Evolutionary conservation across 2,113 vertebrate species (phyloP), one percentile per base, ranked within the genome.

Genomic region (Ceratotherium simum): DNA sequence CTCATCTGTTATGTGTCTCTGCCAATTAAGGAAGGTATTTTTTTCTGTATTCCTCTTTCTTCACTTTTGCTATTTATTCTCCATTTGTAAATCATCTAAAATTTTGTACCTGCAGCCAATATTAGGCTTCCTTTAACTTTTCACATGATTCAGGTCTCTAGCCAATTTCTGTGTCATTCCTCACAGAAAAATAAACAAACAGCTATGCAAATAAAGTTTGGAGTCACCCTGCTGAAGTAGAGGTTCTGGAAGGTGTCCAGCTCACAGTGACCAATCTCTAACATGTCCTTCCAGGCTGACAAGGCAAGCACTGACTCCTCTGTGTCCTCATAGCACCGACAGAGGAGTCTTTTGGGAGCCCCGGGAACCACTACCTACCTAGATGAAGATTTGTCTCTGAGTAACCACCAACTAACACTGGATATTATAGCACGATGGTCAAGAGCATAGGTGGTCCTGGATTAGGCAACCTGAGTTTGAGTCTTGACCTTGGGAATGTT

Each of bases 31-130:
- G 31, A 85, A 92, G 48, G 6, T 3, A 0, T 12, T 36, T 79
- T 72, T 18, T 36, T n/a, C 72, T 94, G 3, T 9, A 39, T 29
- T 69, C 5, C 31, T 8, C 6, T 75, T 69, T 31, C n/a, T 92
- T 91, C 64, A 36, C 72, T 18, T 87, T 64, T 78, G 39, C 51
- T 93, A 11, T 95, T 93, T 78, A 60, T 89, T 78, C 39, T 79
- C 20, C 27, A 31, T 75, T 65, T 75, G 75, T 46, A 87, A 83
- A 90, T 21, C 84, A 69, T 85, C 33, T 67, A 16, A n/a, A 27
- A 80, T 25, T 91, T 72, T 95, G 58, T 75, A 9, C 33, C 36
- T 84, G 51, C 25, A 11, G 58, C 20, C 58, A 48, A 2, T 29
- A 36, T 80, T 72, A 70, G 54, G 54, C 20, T 73, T 94, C 33